Conservation (phyloP, 2,888 invertebrate species). For the Rhaphigaster nebulosa region DNA sequence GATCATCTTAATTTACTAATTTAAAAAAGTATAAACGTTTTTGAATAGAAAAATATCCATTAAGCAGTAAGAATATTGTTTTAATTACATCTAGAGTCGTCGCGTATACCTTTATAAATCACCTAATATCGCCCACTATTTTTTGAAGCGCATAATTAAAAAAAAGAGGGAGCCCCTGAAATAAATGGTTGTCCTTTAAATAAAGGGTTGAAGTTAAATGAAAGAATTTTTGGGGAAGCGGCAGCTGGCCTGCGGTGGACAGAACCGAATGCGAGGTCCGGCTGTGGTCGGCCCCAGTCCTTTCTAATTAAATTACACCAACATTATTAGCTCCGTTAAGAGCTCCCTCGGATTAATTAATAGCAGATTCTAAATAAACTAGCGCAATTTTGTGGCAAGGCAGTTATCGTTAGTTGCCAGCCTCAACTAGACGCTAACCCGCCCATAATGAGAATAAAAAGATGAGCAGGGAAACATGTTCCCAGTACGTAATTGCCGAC, state of each 20-base stretch:
- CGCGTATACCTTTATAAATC: too few relatives aligned
- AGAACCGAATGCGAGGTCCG: neutral
- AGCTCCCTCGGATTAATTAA: neutral
- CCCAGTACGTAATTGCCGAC: neutral
- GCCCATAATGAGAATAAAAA: constrained; percentile 1
- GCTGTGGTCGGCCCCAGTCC: neutral
- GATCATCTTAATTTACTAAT: too few relatives aligned
- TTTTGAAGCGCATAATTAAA: neutral
- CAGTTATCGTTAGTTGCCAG: constrained; percentile 5
- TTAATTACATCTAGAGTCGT: too few relatives aligned
- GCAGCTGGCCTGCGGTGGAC: constrained; percentile 4
- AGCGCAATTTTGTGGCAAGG: neutral
- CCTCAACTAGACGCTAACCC: neutral
- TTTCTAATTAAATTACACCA: constrained; percentile 39
- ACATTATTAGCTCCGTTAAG: constrained; percentile 15
- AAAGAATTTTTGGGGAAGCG: constrained; percentile 10
- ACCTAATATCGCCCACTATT: too few relatives aligned
- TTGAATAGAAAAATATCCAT: too few relatives aligned
- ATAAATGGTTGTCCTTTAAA: neutral
- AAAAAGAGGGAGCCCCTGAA: neutral
- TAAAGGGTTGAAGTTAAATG: neutral
- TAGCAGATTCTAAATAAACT: constrained; percentile 17
- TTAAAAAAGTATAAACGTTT: too few relatives aligned
- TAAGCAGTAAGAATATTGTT: too few relatives aligned
- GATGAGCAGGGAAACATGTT: neutral